Conservation (phyloP, 2,797 vertebrate genomes). For the Columba guinea region DNA sequence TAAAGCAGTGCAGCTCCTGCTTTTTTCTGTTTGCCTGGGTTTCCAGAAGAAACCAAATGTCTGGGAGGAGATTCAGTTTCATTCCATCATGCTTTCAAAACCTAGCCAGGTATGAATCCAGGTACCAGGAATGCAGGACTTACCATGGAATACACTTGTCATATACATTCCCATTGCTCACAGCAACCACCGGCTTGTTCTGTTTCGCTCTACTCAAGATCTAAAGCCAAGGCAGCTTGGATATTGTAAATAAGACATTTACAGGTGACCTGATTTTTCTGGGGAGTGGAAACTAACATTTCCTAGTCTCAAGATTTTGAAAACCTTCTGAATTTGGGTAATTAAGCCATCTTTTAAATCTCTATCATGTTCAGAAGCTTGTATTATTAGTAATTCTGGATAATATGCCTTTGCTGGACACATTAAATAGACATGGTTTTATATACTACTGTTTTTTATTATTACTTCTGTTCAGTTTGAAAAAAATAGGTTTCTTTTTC, state of each 20-base stretch:
- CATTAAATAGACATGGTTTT: not conserved
- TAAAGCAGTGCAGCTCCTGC: not conserved
- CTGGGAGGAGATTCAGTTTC: not conserved
- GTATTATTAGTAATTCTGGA: not conserved
- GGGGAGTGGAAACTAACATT: not conserved
- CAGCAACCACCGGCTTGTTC: conserved; percentile 12
- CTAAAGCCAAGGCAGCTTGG: not conserved
- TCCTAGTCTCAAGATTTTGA: not conserved
- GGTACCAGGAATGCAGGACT: conserved; percentile 1
- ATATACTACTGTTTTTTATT: not conserved
- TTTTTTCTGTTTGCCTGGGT: not conserved
- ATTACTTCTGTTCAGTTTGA: not conserved
- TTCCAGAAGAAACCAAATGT: not conserved
- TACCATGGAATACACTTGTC: not conserved
- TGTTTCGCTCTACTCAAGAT: not conserved
- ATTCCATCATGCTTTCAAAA: conserved; percentile 12
- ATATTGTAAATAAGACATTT: not conserved
- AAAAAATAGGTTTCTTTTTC: not conserved
- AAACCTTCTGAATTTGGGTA: not conserved
- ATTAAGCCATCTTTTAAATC: not conserved
- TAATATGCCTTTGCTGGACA: not conserved
- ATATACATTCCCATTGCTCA: not conserved
- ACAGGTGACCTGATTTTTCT: not conserved
- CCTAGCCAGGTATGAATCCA: conserved; percentile 20
- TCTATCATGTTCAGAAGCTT: not conserved